phyloP scores from a whole-genome alignment of 1,140 invertebrate species.

The Saccostrea echinata region DNA sequence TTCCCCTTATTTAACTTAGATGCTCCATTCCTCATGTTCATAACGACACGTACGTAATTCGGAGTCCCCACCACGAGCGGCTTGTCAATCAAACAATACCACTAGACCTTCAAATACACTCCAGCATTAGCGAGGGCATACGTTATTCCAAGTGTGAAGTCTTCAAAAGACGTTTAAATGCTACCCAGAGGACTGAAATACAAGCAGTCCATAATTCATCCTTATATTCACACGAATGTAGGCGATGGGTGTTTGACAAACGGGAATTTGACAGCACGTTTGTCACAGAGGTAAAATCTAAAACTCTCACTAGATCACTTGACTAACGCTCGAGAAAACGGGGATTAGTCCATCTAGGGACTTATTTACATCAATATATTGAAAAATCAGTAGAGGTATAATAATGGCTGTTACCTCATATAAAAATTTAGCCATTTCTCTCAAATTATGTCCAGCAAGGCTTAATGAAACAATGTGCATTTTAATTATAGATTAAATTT shows the following conservation, averaged over 20 bases:
- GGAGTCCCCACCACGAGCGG: neutral
- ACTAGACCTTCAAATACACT: neutral
- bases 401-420: too few relatives aligned
- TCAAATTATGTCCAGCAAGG: too few relatives aligned
- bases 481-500: too few relatives aligned
- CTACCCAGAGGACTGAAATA: neutral
- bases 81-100: conserved; percentile 43
- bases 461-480: too few relatives aligned
- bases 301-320: too few relatives aligned
- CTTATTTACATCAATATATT: too few relatives aligned
- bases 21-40: conserved; percentile 36
- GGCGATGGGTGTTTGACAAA: conserved; percentile 57
- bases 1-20: too few relatives aligned
- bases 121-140: conserved; percentile 84
- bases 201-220: neutral
- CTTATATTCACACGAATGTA: conserved; percentile 37
- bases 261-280: conserved; percentile 47
- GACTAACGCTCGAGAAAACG: too few relatives aligned
- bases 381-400: too few relatives aligned
- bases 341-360: too few relatives aligned
- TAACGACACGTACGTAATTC: conserved; percentile 49
- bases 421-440: too few relatives aligned
- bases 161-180: neutral
- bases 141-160: conserved; percentile 28
- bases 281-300: conserved; percentile 49